Base-by-base conservation (phyloP, 2,113 vertebrate genomes). In the Sigmodon hispidus region DNA sequence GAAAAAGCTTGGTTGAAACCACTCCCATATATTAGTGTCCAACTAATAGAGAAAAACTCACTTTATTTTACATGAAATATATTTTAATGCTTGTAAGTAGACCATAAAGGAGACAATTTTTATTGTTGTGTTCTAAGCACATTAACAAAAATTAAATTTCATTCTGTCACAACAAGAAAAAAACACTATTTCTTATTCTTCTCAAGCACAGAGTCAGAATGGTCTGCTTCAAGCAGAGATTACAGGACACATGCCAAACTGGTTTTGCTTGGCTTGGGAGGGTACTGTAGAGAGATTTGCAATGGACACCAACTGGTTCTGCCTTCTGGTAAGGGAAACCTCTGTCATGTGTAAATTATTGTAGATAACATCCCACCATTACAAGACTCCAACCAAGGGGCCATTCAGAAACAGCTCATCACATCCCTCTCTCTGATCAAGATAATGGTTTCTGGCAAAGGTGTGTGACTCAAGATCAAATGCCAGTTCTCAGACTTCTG, bases 11-110 rank as follows among this genome's bases (percentile, higher is more conserved):
- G 31, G 34, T 52, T 90, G 59, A 89, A 52, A 43, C 6, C 7
- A 85, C 24, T 63, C 73, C 21, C 11, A 90, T 95, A 87, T 90
- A 90, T 87, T n/a, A 94, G 40, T 87, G 36, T 84, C 7, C 40
- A 19, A 87, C 85, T 45, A 48, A 61, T 6, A 55, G 67, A 93
- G 69, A 85, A 86, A 94, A n/a, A n/a, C n/a, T n/a, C n/a, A n/a
- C n/a, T n/a, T n/a, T n/a, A n/a, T 55, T 57, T n/a, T n/a, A 80
- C 50, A 80, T 80, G 48, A 57, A 80, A 10, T 36, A 13, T 34
- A 57, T 22, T n/a, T 80, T 80, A 55, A 55, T 57, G 77, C 21
- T 80, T 57, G 4, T 55, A 57, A n/a, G 34, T 80, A 80, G 10
- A n/a, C 21, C 52, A 24, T 26, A 52, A 31, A 95, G 40, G 80